phyloP scores from a whole-genome alignment of 2,888 invertebrate genomes.

The Cepaea hortensis region DNA sequence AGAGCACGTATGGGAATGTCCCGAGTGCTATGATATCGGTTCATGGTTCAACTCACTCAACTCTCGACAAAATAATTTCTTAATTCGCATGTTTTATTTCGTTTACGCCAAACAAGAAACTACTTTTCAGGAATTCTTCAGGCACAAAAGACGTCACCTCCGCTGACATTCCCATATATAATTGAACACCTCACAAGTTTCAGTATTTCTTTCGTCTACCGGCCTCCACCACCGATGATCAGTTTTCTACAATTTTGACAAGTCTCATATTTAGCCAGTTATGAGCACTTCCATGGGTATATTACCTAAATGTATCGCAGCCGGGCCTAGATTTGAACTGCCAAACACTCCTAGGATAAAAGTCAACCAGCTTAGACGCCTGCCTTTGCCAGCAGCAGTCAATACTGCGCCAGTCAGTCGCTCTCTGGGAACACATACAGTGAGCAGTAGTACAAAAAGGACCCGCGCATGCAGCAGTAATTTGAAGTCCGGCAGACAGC shows the following conservation, averaged over 20 bases:
- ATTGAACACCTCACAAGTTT: background rate
- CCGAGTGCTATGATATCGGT: no score
- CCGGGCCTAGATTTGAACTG: background rate
- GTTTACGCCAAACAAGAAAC: no score
- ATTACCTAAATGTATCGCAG: no score
- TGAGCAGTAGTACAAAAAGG: no score
- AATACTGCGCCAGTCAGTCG: no score
- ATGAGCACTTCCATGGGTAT: background rate
- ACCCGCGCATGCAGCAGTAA: background rate
- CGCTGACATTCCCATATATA: background rate
- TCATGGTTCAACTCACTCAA: no score
- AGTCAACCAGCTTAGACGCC: background rate
- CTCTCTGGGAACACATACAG: no score
- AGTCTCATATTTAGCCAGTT: background rate
- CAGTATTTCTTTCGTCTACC: background rate
- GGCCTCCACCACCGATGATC: background rate
- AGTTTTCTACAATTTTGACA: background rate
- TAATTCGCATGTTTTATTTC: no score
- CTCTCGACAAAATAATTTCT: no score
- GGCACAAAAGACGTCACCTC: background rate
- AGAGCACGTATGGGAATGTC: no score
- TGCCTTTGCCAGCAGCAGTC: background rate
- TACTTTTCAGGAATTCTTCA: no score
- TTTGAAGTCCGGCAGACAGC: no score
- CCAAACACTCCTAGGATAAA: background rate